These are phyloP conservation scores for Equus quagga DNA, from an alignment of 2,113 vertebrate species.

Conservation along the genomic window DNA sequence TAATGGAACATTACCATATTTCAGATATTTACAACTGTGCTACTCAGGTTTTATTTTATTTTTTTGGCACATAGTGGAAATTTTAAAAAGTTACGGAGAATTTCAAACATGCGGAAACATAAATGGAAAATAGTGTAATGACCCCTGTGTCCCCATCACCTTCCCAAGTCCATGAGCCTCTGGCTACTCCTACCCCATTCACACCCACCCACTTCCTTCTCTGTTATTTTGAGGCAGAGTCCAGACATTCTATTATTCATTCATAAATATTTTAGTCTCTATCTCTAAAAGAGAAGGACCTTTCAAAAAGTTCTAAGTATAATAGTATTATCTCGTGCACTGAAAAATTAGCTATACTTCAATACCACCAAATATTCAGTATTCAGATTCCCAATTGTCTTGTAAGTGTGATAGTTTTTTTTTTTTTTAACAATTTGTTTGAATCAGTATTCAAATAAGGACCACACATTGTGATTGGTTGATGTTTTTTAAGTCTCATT, in stretches of 20 bases:
- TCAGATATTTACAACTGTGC: background rate
- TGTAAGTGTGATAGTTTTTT: background rate
- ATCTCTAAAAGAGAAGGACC: background rate
- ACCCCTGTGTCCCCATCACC: background rate
- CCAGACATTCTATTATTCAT: background rate
- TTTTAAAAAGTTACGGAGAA: background rate
- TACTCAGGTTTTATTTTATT: constrained; percentile 37
- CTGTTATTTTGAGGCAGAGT: background rate
- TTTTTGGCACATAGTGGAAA: background rate
- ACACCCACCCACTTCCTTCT: background rate
- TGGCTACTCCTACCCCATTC: background rate
- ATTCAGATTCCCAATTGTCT: background rate
- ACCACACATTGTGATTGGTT: background rate
- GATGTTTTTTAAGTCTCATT: constrained; percentile 29
- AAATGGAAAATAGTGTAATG: background rate
- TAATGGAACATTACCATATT: background rate
- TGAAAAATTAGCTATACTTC: constrained; percentile 32
- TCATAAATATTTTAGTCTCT: constrained; percentile 15
- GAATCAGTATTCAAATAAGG: constrained; percentile 33
- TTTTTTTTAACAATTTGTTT: background rate
- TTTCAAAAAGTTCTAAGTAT: constrained; percentile 45
- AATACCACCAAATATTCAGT: background rate
- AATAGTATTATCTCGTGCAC: constrained; percentile 8
- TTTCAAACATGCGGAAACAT: background rate
- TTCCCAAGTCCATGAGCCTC: background rate